Evolutionary conservation across 2,888 invertebrate species (phyloP), one percentile per base, ranked within the genome.

Genomic region (Amphipoea oculea): DNA sequence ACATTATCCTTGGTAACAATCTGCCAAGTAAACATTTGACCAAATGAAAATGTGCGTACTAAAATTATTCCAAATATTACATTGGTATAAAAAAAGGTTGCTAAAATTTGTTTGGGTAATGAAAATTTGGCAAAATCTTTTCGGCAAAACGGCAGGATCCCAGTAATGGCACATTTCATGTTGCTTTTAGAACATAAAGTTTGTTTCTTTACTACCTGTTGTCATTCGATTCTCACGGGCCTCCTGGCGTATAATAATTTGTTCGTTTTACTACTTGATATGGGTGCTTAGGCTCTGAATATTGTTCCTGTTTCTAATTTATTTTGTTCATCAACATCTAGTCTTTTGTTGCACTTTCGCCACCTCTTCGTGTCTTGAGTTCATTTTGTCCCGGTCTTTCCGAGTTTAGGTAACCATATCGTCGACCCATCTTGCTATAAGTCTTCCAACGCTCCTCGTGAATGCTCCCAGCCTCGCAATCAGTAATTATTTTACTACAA

Each of bases 141-240:
- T n/a, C n/a, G n/a, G n/a, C n/a, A n/a, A n/a, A n/a, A n/a, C n/a
- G n/a, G n/a, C n/a, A n/a, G n/a, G n/a, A n/a, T n/a, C n/a, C n/a
- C n/a, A 72, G 40, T 73, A 82, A 70, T 85, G 70, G 67, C 45
- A 54, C 48, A 76, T 86, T 85, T 79, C 60, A 65, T 83, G 54
- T 70, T 70, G 73, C 40, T 70, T 67, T 74, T 48, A 48, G 60
- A 73, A 48, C 60, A 57, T 78, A 72, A 85, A 66, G n/a, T 71
- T 75, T 23, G 73, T 67, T 75, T 78, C 14, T n/a, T 66, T 57
- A 77, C 63, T 73, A 74, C 78, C 51, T 65, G 70, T 62, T 84
- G 81, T 77, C 68, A 68, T 68, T 72, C 40, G 40, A 60, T 77
- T 67, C 29, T 71, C 29, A 45, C 11, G 20, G n/a, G 4, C 6